phyloP scores from a whole-genome alignment of 2,797 vertebrate species.

The Takifugu ocellatus region DNA sequence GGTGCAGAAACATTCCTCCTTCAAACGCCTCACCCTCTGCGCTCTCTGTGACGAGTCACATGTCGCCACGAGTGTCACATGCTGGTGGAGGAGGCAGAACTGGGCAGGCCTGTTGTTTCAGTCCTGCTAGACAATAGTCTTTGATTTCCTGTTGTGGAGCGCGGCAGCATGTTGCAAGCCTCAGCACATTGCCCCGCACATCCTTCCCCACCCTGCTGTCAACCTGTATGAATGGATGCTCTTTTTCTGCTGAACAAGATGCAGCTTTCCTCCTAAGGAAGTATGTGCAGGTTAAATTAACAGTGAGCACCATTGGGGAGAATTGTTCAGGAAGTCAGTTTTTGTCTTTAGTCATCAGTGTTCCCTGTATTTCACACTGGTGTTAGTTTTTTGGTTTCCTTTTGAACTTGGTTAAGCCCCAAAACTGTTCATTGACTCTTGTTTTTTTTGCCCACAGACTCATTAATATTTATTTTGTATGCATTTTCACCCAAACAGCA shows the following conservation, averaged over 20 bases:
- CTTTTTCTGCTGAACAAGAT: conserved; percentile 73
- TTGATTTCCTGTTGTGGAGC: conserved; percentile 78
- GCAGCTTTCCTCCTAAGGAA: conserved; percentile 56
- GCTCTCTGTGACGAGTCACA: conserved; percentile 61
- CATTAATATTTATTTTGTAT: too few relatives aligned
- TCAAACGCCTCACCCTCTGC: not conserved
- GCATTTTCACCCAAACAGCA: too few relatives aligned
- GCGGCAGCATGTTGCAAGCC: conserved; percentile 64
- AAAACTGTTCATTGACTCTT: too few relatives aligned
- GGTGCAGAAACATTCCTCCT: conserved; percentile 38
- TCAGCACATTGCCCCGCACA: conserved; percentile 76
- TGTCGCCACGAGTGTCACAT: conserved; percentile 61
- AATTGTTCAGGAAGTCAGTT: conserved; percentile 10
- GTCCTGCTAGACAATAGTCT: conserved; percentile 71
- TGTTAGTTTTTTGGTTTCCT: not conserved
- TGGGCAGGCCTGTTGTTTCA: conserved; percentile 71
- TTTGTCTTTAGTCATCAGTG: not conserved
- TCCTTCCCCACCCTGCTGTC: conserved; percentile 72
- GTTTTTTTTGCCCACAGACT: too few relatives aligned
- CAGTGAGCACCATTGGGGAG: conserved; percentile 21
- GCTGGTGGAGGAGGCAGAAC: conserved; percentile 52
- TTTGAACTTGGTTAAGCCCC: too few relatives aligned
- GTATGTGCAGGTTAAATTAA: conserved; percentile 51
- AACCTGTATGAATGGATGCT: conserved; percentile 43
- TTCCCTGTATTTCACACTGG: not conserved